Base-by-base conservation (phyloP, 2,797 vertebrate genomes). In the Sciaenops ocellatus region DNA sequence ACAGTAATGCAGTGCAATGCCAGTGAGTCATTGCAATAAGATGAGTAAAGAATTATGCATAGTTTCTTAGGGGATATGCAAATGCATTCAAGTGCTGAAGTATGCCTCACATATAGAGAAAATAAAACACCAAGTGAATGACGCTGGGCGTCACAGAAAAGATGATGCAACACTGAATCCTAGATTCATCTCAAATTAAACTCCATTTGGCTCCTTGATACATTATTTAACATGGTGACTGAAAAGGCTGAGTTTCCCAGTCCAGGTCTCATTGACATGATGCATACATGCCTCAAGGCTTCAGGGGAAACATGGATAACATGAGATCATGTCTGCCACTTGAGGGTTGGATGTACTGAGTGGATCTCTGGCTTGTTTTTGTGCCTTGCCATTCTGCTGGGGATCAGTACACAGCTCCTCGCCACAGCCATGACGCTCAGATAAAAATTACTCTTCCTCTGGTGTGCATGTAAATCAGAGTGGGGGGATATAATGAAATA, bases 201-300 rank as follows among this genome's bases (percentile, higher is more conserved):
- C 83, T 88, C 62, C 59, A 67, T 85, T 91, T 79, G 60, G 79
- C 72, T 85, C 52, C 85, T 71, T 85, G 82, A 93, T 95, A 77
- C 90, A 95, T 95, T 94, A 95, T 95, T 95, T 85, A 95, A 82
- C 70, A 66, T 42, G n/a, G 76, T 62, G 87, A 85, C 81, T 89
- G 88, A 88, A 92, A 92, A 87, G 78, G 68, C 71, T 42, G 86
- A 78, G 76, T 79, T 91, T 85, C 74, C 44, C 22, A 38, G 83
- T 83, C 73, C 84, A 82, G 79, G 70, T 89, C 83, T 92, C 85
- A 82, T 80, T 89, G 90, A 92, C 88, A 89, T 88, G 85, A 89
- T 89, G 87, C 84, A 86, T 84, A 78, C 87, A 85, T 82, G 83
- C 76, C 87, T 91, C 87, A 80, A 91, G 90, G 92, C 92, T 94